These are phyloP conservation scores for Formica aserva DNA, from an alignment of 2,888 invertebrate genomes.

Conservation along the genomic window DNA sequence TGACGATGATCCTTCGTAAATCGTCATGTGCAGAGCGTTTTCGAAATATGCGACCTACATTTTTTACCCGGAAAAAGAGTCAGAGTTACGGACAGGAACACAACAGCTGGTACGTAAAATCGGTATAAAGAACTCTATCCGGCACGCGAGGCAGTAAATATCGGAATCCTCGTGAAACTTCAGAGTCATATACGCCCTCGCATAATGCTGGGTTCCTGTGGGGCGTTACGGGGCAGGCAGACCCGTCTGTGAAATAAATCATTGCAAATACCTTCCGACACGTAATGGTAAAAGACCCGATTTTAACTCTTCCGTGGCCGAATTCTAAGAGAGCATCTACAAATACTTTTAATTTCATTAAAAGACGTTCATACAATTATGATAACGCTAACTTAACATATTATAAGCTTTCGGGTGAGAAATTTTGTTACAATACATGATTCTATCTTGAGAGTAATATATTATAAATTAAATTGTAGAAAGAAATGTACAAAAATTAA, in stretches of 20 bases:
- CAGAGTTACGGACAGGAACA: constrained; percentile 63
- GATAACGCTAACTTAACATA: neutral
- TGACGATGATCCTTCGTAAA: constrained; percentile 39
- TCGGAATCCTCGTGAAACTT: constrained; percentile 74
- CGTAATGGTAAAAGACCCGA: constrained; percentile 67
- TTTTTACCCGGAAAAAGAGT: constrained; percentile 22
- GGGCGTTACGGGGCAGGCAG: constrained; percentile 64
- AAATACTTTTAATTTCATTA: constrained; percentile 16
- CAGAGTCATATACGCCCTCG: constrained; percentile 74
- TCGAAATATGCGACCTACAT: constrained; percentile 20
- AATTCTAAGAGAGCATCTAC: constrained; percentile 33
- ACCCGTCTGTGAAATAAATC: constrained; percentile 74
- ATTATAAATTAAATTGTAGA: neutral
- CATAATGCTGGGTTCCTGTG: constrained; percentile 69
- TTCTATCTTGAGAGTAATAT: neutral
- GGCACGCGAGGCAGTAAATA: constrained; percentile 75
- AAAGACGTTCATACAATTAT: neutral
- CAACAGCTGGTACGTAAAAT: constrained; percentile 73
- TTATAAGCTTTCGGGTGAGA: neutral
- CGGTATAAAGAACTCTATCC: constrained; percentile 69
- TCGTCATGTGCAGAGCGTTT: constrained; percentile 35
- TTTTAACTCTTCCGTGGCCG: constrained; percentile 54
- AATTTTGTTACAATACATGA: neutral
- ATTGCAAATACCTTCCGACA: constrained; percentile 73
- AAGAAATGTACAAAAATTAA: neutral